Percentiles rank a stretch among this genome's conserved stretches.
phyloP scores from a whole-genome alignment of 2,888 invertebrate species.

The Molorchus minor region DNA sequence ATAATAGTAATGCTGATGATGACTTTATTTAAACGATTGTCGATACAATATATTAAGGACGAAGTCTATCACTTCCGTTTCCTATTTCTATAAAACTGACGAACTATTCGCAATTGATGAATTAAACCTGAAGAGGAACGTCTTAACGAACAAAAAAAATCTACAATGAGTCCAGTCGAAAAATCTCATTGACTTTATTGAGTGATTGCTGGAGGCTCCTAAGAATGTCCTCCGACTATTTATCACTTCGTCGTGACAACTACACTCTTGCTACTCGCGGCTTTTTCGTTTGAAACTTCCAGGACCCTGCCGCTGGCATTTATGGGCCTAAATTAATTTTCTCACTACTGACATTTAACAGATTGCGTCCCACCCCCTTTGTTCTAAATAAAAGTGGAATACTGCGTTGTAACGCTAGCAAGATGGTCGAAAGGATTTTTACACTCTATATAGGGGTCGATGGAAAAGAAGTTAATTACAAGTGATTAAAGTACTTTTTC shows the following conservation, averaged over 20 bases:
- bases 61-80: no score
- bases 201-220: conserved; percentile 9
- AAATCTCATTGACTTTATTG: conserved; percentile 8
- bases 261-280: conserved; percentile 5
- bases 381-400: background rate
- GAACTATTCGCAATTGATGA: background rate
- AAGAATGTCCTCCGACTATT: conserved; percentile 10
- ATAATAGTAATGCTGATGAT: background rate
- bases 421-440: no score
- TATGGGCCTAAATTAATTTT: conserved; percentile 16
- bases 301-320: conserved; percentile 6
- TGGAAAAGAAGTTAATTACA: no score
- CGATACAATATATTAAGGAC: no score
- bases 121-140: background rate
- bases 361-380: background rate
- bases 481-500: no score
- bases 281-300: conserved; percentile 13
- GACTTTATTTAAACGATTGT: background rate
- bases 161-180: background rate
- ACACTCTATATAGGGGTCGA: no score
- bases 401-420: background rate
- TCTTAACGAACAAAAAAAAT: background rate
- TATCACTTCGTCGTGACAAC: conserved; percentile 10
- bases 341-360: conserved; percentile 8
- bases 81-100: background rate